A percentile compares a stretch with the other conserved stretches of the same genome.
Conservation (phyloP, 2,113 vertebrate genomes). For the Campylorhamphus procurvoides region DNA sequence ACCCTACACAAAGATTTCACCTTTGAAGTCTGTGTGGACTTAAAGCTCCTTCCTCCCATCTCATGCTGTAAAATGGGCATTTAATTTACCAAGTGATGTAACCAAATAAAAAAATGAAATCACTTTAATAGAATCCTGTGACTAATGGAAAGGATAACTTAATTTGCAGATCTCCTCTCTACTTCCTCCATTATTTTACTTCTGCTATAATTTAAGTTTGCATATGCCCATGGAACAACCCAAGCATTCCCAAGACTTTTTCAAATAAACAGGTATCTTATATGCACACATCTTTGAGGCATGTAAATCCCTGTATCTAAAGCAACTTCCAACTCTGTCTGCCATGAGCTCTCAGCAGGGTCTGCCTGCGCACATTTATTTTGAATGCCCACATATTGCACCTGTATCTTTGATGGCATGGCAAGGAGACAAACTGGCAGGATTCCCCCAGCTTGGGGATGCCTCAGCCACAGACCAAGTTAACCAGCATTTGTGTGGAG, state of each 20-base stretch:
- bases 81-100: background rate
- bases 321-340: background rate
- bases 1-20: rapidly evolving
- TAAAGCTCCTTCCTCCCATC: background rate
- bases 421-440: background rate
- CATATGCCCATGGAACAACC: background rate
- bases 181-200: background rate
- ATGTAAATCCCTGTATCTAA: background rate
- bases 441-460: background rate
- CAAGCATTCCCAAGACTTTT: background rate
- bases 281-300: rapidly evolving
- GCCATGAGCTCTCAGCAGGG: background rate
- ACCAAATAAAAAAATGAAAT: background rate
- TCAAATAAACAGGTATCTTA: background rate
- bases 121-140: background rate
- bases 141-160: background rate
- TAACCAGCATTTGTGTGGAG: background rate
- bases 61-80: background rate
- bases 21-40: background rate
- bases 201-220: background rate
- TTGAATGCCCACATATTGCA: background rate
- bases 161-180: background rate
- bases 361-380: background rate
- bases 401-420: background rate
- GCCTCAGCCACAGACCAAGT: background rate